These are phyloP conservation scores for Atrina japonica DNA, from an alignment of 2,888 invertebrate species.

Conservation along the genomic window DNA sequence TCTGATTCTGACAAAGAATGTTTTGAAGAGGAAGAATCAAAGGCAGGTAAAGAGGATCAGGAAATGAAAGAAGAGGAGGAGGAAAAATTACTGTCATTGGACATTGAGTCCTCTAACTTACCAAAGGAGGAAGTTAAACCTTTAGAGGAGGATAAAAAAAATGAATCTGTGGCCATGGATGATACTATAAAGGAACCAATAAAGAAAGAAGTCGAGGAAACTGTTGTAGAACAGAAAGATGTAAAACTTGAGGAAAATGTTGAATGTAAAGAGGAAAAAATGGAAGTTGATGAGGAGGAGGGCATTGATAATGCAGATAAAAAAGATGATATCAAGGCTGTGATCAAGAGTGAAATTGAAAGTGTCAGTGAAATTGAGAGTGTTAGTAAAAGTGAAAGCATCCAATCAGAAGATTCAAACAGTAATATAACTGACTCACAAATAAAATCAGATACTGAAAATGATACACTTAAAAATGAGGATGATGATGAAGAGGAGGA, in stretches of 20 bases:
- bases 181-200: too few relatives aligned
- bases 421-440: too few relatives aligned
- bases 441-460: too few relatives aligned
- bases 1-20: slow-evolving; percentile 26
- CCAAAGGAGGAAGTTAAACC: neutral
- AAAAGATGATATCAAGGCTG: neutral
- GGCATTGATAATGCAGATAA: neutral
- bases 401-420: neutral
- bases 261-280: slow-evolving; percentile 22
- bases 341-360: neutral
- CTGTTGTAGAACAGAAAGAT: too few relatives aligned
- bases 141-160: neutral
- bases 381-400: neutral
- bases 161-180: slow-evolving; percentile 7
- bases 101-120: neutral
- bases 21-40: neutral
- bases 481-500: slow-evolving; percentile 26
- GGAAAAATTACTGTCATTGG: slow-evolving; percentile 17
- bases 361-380: neutral
- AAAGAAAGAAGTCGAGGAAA: too few relatives aligned
- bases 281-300: slow-evolving; percentile 34
- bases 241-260: too few relatives aligned
- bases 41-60: slow-evolving; percentile 5
- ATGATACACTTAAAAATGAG: neutral
- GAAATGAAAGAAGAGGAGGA: slow-evolving; percentile 21